A percentile compares a stretch with the other conserved stretches of the same genome.
These are phyloP conservation scores for Drosophila obscura DNA, from an alignment of 1,140 invertebrate genomes.

Conservation along the genomic window DNA sequence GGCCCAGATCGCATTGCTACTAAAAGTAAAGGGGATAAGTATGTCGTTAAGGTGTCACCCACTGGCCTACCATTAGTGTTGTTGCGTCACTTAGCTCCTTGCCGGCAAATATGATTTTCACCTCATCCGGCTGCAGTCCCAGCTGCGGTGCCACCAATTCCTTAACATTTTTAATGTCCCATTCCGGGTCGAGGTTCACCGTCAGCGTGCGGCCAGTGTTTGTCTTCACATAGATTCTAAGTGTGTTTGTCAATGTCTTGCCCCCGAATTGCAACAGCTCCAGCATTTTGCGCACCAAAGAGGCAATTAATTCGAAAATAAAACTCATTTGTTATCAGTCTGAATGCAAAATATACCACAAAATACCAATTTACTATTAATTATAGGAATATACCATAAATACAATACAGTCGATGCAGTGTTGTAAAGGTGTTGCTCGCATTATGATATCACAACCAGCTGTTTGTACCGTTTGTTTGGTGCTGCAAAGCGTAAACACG, in stretches of 20 bases:
- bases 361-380: too few relatives aligned
- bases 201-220: slow-evolving; percentile 88
- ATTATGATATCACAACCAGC: slow-evolving; percentile 8
- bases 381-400: too few relatives aligned
- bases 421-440: slow-evolving; percentile 9
- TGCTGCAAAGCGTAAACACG: neutral
- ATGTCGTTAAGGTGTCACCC: neutral
- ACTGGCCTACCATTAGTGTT: slow-evolving; percentile 86
- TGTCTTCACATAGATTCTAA: slow-evolving; percentile 90
- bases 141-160: slow-evolving; percentile 89
- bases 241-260: slow-evolving; percentile 86
- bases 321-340: slow-evolving; percentile 85
- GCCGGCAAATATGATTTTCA: slow-evolving; percentile 94
- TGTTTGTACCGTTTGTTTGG: too few relatives aligned
- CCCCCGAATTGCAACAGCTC: slow-evolving; percentile 87
- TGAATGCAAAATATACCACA: too few relatives aligned
- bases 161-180: slow-evolving; percentile 91
- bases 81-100: slow-evolving; percentile 91
- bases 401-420: neutral
- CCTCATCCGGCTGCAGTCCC: slow-evolving; percentile 88
- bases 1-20: slow-evolving; percentile 92
- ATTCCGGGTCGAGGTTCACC: slow-evolving; percentile 89
- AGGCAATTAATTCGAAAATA: slow-evolving; percentile 85
- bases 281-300: slow-evolving; percentile 86
- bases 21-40: slow-evolving; percentile 3